Evolutionary conservation across 1,140 invertebrate genomes (phyloP).

Genomic region (Grapholita molesta): DNA sequence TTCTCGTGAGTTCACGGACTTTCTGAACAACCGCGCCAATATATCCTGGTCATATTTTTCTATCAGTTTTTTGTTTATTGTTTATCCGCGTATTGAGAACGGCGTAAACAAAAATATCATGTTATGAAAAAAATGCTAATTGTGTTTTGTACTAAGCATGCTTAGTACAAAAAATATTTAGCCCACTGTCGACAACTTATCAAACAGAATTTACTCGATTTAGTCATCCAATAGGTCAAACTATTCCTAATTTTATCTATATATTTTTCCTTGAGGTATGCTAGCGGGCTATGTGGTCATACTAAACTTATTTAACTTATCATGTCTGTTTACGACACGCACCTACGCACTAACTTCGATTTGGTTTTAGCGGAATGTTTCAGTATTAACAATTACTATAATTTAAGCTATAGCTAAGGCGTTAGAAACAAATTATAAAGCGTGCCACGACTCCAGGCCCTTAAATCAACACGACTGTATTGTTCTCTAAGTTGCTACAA

Average conservation of each 20-base stretch:
- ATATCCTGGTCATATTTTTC: too few species aligned
- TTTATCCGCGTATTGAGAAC: too few species aligned
- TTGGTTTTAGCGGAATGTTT: slow-evolving; percentile 40
- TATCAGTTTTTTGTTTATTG: too few species aligned
- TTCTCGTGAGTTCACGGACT: too few species aligned
- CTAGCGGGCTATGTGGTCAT: not conserved
- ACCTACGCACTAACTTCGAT: slow-evolving; percentile 15
- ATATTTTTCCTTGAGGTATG: not conserved
- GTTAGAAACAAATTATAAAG: not conserved
- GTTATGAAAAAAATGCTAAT: too few species aligned
- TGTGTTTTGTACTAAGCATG: too few species aligned
- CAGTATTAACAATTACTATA: slow-evolving; percentile 27
- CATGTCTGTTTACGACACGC: slow-evolving; percentile 7
- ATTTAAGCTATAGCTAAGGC: not conserved
- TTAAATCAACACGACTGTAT: not conserved
- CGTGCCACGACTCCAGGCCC: not conserved
- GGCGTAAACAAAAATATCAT: too few species aligned
- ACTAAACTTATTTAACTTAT: not conserved
- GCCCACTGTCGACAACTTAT: too few species aligned
- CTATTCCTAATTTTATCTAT: not conserved
- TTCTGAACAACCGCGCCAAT: too few species aligned
- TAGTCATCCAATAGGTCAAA: not conserved
- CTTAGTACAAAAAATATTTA: too few species aligned
- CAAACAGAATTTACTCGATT: too few species aligned
- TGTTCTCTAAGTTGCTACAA: not conserved